Conservation (phyloP, 2,797 vertebrate genomes). For the Neoniphon sammara region DNA sequence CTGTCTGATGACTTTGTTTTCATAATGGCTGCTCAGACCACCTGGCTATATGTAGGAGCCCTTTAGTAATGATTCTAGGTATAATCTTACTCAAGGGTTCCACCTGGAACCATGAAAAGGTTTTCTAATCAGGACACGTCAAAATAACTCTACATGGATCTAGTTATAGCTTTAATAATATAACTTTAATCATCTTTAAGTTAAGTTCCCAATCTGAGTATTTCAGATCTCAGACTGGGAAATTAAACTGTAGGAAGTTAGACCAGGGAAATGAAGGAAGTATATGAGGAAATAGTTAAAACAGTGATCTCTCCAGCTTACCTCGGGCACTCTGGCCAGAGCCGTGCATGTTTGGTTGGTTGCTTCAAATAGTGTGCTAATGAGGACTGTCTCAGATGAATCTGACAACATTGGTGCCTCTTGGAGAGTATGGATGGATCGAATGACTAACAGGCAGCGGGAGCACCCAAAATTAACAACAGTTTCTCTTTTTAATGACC, state of each 20-base stretch:
- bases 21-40: neutral
- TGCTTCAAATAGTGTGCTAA: neutral
- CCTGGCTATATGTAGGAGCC: neutral
- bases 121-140: too few species aligned
- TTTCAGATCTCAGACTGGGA: too few species aligned
- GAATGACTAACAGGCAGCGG: conserved; percentile 7
- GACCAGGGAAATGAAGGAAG: neutral
- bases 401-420: conserved; percentile 10
- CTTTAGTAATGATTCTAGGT: too few species aligned
- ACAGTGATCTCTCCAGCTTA: neutral
- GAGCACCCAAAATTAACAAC: neutral
- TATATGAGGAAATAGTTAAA: neutral
- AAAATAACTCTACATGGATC: too few species aligned
- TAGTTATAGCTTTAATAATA: too few species aligned
- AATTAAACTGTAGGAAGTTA: too few species aligned
- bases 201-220: too few species aligned
- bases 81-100: too few species aligned
- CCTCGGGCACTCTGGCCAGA: neutral
- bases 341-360: neutral
- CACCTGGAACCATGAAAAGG: too few species aligned
- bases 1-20: neutral
- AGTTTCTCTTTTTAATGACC: conserved; percentile 43
- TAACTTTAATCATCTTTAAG: too few species aligned
- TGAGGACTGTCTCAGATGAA: conserved; percentile 9
- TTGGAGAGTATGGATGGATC: neutral